A percentile compares a stretch with the other conserved stretches of the same genome.
phyloP scores from a whole-genome alignment of 1,140 invertebrate species.

The Druon quercuslanigerum region DNA sequence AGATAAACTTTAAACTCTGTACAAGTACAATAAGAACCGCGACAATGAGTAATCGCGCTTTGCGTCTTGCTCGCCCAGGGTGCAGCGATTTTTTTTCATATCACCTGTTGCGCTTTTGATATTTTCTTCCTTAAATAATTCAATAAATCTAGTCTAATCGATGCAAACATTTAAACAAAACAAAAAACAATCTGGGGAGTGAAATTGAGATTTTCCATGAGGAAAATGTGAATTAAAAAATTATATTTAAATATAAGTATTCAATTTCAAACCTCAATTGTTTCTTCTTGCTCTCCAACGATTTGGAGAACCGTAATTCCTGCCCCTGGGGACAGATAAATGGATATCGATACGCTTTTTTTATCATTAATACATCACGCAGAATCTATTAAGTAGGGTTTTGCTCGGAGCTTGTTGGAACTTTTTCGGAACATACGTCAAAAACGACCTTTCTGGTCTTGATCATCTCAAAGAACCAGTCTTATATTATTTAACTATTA shows the following conservation, averaged over 20 bases:
- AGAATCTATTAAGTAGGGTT: neutral
- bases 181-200: neutral
- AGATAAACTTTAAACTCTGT: slow-evolving; percentile 39
- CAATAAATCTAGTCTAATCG: slow-evolving; percentile 7
- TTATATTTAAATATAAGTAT: slow-evolving; percentile 36
- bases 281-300: slow-evolving; percentile 16
- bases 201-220: neutral
- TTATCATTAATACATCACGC: neutral
- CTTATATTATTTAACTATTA: too few species aligned
- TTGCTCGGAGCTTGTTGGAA: neutral
- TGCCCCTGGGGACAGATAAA: neutral
- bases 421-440: neutral
- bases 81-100: slow-evolving; percentile 30
- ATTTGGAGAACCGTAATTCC: neutral
- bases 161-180: neutral
- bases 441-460: too few species aligned
- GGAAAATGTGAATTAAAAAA: slow-evolving; percentile 16
- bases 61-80: slow-evolving; percentile 35
- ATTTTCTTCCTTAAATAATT: slow-evolving; percentile 10
- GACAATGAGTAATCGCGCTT: slow-evolving; percentile 30
- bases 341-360: neutral
- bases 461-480: too few species aligned
- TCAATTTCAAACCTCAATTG: slow-evolving; percentile 10
- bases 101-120: slow-evolving; percentile 30
- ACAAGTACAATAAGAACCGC: slow-evolving; percentile 37